A percentile compares a stretch with the other conserved stretches of the same genome.
Evolutionary conservation across 1,140 invertebrate species (phyloP).

Genomic region (Tetragonula clypearis): DNA sequence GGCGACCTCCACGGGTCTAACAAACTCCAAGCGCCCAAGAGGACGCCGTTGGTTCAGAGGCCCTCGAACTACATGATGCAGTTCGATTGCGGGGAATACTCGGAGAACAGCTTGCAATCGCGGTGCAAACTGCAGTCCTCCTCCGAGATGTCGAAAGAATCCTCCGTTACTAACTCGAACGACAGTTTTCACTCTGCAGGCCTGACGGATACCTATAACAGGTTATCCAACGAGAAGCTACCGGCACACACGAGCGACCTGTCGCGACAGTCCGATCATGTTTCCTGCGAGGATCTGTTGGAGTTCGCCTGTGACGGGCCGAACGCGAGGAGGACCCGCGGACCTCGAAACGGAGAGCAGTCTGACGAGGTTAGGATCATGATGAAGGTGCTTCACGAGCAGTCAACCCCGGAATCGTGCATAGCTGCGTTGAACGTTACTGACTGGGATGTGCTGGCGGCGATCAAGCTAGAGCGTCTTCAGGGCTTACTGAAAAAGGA

Average conservation of each 20-base stretch:
- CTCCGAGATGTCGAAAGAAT: conserved; percentile 33
- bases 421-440: conserved; percentile 90
- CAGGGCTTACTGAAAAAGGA: conserved; percentile 85
- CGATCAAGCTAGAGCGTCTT: conserved; percentile 92
- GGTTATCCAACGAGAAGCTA: conserved; percentile 45
- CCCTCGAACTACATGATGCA: conserved; percentile 49
- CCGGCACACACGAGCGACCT: conserved; percentile 63
- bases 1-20: not conserved
- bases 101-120: conserved; percentile 11
- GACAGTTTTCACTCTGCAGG: conserved; percentile 32
- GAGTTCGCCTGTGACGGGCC: conserved; percentile 94
- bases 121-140: not conserved
- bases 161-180: conserved; percentile 24
- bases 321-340: conserved; percentile 83
- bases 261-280: conserved; percentile 86
- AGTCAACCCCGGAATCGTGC: conserved; percentile 91
- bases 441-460: conserved; percentile 94
- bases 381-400: conserved; percentile 92
- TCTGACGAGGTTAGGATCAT: conserved; percentile 96
- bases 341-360: conserved; percentile 90
- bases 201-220: conserved; percentile 4
- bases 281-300: conserved; percentile 95
- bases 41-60: conserved; percentile 1
- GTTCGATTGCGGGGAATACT: conserved; percentile 36
- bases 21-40: conserved; percentile 1